Percentiles rank a stretch among this genome's conserved stretches.
These are phyloP conservation scores for Sabatieria punctata DNA, from an alignment of 2,888 invertebrate species.

Conservation along the genomic window DNA sequence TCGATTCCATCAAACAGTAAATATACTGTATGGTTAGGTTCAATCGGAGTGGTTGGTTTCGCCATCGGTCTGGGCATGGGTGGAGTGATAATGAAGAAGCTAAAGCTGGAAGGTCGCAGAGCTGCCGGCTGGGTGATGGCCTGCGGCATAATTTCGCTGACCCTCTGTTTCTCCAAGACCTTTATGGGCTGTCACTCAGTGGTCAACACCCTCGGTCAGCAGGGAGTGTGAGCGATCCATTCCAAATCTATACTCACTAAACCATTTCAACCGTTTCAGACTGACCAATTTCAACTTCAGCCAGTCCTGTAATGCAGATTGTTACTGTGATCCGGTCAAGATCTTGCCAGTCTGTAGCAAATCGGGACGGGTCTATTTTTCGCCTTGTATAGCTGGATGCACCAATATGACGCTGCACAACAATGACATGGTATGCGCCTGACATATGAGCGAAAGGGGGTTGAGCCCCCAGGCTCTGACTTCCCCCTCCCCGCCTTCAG, in stretches of 20 bases:
- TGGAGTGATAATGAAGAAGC: constrained; percentile 17
- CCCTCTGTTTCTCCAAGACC: constrained; percentile 22
- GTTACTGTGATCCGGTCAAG: constrained; percentile 27
- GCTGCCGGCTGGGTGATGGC: constrained; percentile 23
- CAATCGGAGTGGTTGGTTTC: constrained; percentile 30
- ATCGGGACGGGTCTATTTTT: constrained; percentile 27
- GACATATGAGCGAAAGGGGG: too few relatives aligned
- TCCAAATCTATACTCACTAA: too few relatives aligned
- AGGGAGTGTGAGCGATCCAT: constrained; percentile 12
- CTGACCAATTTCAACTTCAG: constrained; percentile 18
- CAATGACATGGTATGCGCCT: too few relatives aligned
- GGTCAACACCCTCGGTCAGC: constrained; percentile 20
- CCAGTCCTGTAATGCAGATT: constrained; percentile 25
- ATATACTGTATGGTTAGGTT: too few relatives aligned
- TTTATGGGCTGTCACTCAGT: constrained; percentile 26
- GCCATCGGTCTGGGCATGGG: constrained; percentile 24
- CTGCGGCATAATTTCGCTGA: constrained; percentile 20
- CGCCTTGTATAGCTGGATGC: constrained; percentile 32
- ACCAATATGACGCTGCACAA: too few relatives aligned
- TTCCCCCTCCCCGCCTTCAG: too few relatives aligned
- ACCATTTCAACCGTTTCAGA: too few relatives aligned
- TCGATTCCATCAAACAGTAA: too few relatives aligned
- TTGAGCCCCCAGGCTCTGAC: too few relatives aligned
- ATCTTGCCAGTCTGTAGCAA: constrained; percentile 32
- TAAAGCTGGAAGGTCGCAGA: constrained; percentile 18